These are phyloP conservation scores for Lapara coniferarum DNA, from an alignment of 2,888 invertebrate species.

Conservation along the genomic window DNA sequence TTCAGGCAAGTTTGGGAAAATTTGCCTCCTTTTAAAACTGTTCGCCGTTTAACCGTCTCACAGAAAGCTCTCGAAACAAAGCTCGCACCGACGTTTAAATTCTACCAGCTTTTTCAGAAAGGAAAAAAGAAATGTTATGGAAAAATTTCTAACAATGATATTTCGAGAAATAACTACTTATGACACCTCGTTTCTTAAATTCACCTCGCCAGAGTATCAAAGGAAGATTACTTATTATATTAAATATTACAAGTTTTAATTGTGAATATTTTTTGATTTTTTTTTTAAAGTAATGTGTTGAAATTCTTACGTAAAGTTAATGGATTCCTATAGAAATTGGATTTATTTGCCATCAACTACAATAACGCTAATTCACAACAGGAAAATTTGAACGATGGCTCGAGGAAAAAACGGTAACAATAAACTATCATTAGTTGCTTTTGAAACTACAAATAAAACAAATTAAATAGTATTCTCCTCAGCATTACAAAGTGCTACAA, in stretches of 20 bases:
- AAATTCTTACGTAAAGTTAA: conserved; percentile 15
- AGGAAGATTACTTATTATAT: background rate
- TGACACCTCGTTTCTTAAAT: conserved; percentile 1
- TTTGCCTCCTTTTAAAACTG: conserved; percentile 65
- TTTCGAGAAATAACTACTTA: background rate
- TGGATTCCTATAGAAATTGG: background rate
- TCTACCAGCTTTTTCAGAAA: conserved; percentile 28
- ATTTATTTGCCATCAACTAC: conserved; percentile 44
- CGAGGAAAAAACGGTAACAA: background rate
- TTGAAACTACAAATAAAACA: background rate
- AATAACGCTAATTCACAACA: conserved; percentile 44
- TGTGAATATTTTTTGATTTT: no score
- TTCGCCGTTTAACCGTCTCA: conserved; percentile 53
- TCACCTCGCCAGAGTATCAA: background rate
- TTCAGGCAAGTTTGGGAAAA: conserved; percentile 68
- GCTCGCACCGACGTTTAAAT: conserved; percentile 41
- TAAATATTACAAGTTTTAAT: background rate
- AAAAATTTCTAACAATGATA: background rate
- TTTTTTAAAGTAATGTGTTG: background rate
- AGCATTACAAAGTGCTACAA: background rate
- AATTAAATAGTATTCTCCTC: background rate
- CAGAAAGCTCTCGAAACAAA: conserved; percentile 50
- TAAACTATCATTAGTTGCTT: background rate
- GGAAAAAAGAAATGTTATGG: background rate
- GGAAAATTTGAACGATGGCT: conserved; percentile 26